Conservation (phyloP, 2,888 invertebrate species). For the Gibbula magus region DNA sequence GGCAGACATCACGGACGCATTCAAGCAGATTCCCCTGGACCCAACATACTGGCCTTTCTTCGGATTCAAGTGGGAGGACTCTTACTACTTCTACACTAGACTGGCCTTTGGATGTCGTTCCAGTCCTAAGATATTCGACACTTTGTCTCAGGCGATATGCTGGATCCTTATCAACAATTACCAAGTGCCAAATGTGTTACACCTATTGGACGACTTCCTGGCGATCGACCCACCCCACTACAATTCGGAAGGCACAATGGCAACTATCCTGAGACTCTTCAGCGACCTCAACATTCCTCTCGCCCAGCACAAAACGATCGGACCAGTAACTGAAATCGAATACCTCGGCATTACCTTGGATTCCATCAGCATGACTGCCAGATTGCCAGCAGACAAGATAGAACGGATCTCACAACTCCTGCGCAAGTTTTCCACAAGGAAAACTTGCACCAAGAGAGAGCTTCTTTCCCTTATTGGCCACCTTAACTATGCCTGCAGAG, state of each 20-base stretch:
- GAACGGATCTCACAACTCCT: constrained; percentile 18
- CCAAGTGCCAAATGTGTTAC: constrained; percentile 18
- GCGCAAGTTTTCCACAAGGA: not conserved
- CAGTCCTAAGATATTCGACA: constrained; percentile 28
- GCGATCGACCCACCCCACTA: constrained; percentile 24
- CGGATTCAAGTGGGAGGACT: constrained; percentile 4
- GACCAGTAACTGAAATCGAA: constrained; percentile 23
- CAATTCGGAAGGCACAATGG: constrained; percentile 13
- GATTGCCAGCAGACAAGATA: constrained; percentile 26
- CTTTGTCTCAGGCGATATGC: too few relatives aligned
- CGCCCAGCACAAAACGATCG: constrained; percentile 24
- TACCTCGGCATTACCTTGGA: constrained; percentile 1
- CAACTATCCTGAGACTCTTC: constrained; percentile 1
- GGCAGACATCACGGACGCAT: not conserved
- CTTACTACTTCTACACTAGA: constrained; percentile 28
- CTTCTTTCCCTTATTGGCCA: not conserved
- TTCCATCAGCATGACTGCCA: constrained; percentile 19
- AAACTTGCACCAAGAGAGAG: constrained; percentile 13
- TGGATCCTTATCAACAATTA: constrained; percentile 13
- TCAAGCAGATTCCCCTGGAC: constrained; percentile 12
- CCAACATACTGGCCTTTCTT: too few relatives aligned
- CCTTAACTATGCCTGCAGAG: not conserved
- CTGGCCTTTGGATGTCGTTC: constrained; percentile 30
- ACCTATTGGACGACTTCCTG: constrained; percentile 35
- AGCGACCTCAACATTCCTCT: constrained; percentile 21